Base-by-base conservation (phyloP, 1,140 invertebrate genomes). In the Phymorhynchus buccinoides region DNA sequence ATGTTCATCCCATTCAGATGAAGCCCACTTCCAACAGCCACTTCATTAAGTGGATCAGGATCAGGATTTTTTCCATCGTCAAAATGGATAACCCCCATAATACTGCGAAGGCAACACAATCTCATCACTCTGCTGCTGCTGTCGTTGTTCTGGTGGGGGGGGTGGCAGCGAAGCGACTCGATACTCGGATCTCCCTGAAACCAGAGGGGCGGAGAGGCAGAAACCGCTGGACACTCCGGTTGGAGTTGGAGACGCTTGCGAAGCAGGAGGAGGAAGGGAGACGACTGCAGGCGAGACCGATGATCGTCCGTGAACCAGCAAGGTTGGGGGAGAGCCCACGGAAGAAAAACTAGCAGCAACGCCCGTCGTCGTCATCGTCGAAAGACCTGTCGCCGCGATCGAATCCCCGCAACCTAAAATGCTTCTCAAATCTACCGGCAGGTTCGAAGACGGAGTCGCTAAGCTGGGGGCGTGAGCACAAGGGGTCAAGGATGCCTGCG, bases 31-130 rank as follows among this genome's bases (percentile, higher is more conserved):
- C n/a, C n/a, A n/a, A n/a, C n/a, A n/a, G n/a, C n/a, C n/a, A n/a
- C n/a, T n/a, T n/a, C n/a, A n/a, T n/a, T n/a, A n/a, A n/a, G n/a
- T n/a, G n/a, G n/a, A n/a, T n/a, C n/a, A n/a, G n/a, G n/a, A n/a
- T n/a, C n/a, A n/a, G n/a, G n/a, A n/a, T n/a, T n/a, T n/a, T n/a
- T n/a, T n/a, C n/a, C n/a, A n/a, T n/a, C n/a, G n/a, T n/a, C n/a
- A n/a, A n/a, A n/a, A 79, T 3, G 77, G 77, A 32, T 52, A 83
- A 37, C n/a, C 73, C 14, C 39, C 18, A 32, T 81, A 66, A 42
- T 83, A 83, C 35, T 83, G 62, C 0, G 81, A 22, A 3, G 81
- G 66, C 9, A 71, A 83, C 9, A 66, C 62, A 9, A 83, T 66
- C 18, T 66, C 66, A 4, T 83, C 81, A 27, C 14, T 7, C 35